Evolutionary conservation across 1,140 invertebrate species (phyloP).

Genomic region (Cataglyphis hispanica): DNA sequence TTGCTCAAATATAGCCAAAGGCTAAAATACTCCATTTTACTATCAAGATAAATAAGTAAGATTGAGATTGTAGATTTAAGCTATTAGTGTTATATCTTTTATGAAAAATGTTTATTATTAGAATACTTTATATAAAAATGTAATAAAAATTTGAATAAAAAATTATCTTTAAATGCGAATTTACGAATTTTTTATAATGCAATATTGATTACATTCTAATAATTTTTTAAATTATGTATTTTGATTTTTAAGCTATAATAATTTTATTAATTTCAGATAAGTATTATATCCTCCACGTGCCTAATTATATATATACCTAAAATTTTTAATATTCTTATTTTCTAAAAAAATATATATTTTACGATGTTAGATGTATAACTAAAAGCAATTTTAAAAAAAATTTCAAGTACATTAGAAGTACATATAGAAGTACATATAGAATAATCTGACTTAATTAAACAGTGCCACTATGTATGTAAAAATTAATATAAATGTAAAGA

Average conservation of each 20-base stretch:
- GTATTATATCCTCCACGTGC: not conserved
- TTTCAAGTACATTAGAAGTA: not conserved
- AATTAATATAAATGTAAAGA: not conserved
- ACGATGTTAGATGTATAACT: not conserved
- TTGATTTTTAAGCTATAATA: not conserved
- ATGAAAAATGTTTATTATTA: conserved; percentile 5
- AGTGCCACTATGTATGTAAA: not conserved
- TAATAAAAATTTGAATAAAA: conserved; percentile 41
- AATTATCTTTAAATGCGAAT: not conserved
- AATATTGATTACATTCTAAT: not conserved
- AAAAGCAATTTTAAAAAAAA: not conserved
- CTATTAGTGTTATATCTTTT: conserved; percentile 27
- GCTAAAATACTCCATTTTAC: conserved; percentile 33
- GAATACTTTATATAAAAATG: conserved; percentile 13
- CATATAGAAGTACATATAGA: not conserved
- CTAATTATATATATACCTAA: not conserved
- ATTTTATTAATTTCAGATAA: conserved; percentile 4
- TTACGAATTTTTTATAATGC: not conserved
- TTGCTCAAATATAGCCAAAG: conserved; percentile 43
- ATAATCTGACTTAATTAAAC: not conserved
- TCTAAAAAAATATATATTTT: not conserved
- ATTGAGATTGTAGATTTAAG: conserved; percentile 50
- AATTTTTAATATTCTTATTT: conserved; percentile 3
- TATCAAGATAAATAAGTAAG: conserved; percentile 20
- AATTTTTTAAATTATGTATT: not conserved